Evolutionary conservation across 2,888 invertebrate species (phyloP), one percentile per base, ranked within the genome.

Genomic region (Tachina grossa): DNA sequence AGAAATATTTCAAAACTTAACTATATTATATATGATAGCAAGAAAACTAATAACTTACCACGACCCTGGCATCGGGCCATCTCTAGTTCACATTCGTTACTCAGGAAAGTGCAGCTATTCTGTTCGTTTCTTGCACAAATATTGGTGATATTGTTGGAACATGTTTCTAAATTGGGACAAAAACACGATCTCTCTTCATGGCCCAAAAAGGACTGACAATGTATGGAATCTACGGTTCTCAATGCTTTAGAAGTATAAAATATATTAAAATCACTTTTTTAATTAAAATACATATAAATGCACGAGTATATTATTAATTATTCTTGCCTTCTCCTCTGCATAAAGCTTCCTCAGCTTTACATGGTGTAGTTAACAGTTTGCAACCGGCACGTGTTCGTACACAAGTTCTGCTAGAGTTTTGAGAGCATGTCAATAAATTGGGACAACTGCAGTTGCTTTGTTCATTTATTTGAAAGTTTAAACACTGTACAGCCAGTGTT

Each of bases 261-360:
- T 22, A 13, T 55, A 9, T 41, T 22, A 39, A 1, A 59, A n/a
- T 6, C n/a, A 3, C 9, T 39, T 39, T 1, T 22, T n/a, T 11
- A 43, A n/a, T 22, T n/a, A 71, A 45, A 43, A 16, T 22, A 22
- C 0, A 55, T 0, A 6, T 13, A n/a, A n/a, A n/a, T n/a, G n/a
- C n/a, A n/a, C n/a, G n/a, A n/a, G 31, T 31, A 31, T 5, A 31
- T 6, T 31, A 6, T 31, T 5, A 31, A 31, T 5, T 31, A 6
- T 19, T 13, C 6, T 51, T 69, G 71, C 82, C 76, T 47, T 75
- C 63, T 71, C 82, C 82, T 19, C 75, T 68, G 16, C 82, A 82
- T 19, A 22, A 45, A 11, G 75, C 69, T 16, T 63, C 69, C 39
- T 82, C 82, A 1, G 43, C 11, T 22, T 82, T 55, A 41, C 82